These are phyloP conservation scores for Bilobella aurantiaca DNA, from an alignment of 1,140 invertebrate species.

Conservation along the genomic window DNA sequence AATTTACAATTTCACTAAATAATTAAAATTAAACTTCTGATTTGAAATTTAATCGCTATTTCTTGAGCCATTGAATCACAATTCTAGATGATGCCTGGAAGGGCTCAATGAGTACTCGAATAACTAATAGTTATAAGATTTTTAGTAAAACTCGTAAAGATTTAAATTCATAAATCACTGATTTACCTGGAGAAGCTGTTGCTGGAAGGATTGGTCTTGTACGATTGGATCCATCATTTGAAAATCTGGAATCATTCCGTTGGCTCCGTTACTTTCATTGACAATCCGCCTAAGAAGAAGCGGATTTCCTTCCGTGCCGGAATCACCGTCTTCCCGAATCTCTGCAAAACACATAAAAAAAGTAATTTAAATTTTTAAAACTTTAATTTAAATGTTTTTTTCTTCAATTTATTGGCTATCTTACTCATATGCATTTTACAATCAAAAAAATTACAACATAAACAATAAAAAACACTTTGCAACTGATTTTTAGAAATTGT, in stretches of 20 bases:
- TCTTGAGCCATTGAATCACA: too few species aligned
- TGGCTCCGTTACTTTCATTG: slow-evolving; percentile 26
- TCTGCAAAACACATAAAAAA: slow-evolving; percentile 21
- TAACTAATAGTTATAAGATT: too few species aligned
- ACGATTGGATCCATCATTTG: slow-evolving; percentile 34
- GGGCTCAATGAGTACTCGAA: too few species aligned
- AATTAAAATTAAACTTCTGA: too few species aligned
- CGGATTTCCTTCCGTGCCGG: slow-evolving; percentile 23
- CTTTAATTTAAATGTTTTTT: background rate
- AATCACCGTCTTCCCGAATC: slow-evolving; percentile 27
- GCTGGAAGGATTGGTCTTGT: slow-evolving; percentile 34
- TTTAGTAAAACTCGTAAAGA: background rate
- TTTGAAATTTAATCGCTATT: too few species aligned
- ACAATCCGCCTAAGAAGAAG: slow-evolving; percentile 24
- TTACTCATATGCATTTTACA: background rate
- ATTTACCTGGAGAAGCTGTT: slow-evolving; percentile 33
- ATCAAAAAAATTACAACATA: background rate
- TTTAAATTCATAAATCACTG: background rate
- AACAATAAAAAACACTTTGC: too few species aligned
- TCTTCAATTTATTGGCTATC: background rate
- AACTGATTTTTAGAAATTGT: too few species aligned
- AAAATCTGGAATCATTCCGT: slow-evolving; percentile 29
- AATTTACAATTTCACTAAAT: background rate
- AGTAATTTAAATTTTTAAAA: background rate
- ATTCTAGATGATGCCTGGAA: too few species aligned